These are phyloP conservation scores for Leptinotarsa texana DNA, from an alignment of 1,140 invertebrate species.

Conservation along the genomic window DNA sequence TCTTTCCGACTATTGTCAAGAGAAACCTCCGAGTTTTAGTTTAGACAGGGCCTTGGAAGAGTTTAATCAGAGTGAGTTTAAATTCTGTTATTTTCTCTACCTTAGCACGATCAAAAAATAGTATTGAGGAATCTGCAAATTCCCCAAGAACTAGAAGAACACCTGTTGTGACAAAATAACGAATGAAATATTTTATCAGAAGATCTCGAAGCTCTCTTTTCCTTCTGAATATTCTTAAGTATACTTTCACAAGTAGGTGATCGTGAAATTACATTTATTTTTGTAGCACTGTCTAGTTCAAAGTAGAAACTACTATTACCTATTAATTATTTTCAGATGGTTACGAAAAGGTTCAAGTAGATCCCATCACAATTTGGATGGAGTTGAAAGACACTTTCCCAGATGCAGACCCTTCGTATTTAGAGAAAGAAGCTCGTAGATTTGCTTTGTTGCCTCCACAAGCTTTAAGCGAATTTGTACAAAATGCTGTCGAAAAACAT, in stretches of 20 bases:
- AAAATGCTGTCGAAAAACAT: slow-evolving; percentile 53
- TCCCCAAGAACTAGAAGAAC: too few species aligned
- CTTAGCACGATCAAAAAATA: too few species aligned
- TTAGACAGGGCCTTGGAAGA: slow-evolving; percentile 43
- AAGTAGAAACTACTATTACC: neutral
- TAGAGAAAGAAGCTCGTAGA: slow-evolving; percentile 52
- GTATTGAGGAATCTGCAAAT: too few species aligned
- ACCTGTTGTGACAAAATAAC: too few species aligned
- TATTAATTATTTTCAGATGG: slow-evolving; percentile 19
- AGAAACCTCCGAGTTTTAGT: slow-evolving; percentile 47
- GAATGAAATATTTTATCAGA: too few species aligned
- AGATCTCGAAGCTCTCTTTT: too few species aligned
- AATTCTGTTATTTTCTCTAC: neutral
- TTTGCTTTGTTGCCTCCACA: slow-evolving; percentile 41
- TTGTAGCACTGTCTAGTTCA: neutral
- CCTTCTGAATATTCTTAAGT: too few species aligned
- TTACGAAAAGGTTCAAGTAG: slow-evolving; percentile 28
- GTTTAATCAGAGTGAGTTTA: slow-evolving; percentile 39
- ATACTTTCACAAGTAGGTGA: too few species aligned
- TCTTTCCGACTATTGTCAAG: slow-evolving; percentile 35
- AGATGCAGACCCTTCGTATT: slow-evolving; percentile 61
- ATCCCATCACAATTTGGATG: slow-evolving; percentile 52
- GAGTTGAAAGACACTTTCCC: slow-evolving; percentile 53
- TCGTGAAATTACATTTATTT: too few species aligned
- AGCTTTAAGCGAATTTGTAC: slow-evolving; percentile 53